These are phyloP conservation scores for Proteles cristata DNA, from an alignment of 2,113 vertebrate genomes.

Conservation along the genomic window DNA sequence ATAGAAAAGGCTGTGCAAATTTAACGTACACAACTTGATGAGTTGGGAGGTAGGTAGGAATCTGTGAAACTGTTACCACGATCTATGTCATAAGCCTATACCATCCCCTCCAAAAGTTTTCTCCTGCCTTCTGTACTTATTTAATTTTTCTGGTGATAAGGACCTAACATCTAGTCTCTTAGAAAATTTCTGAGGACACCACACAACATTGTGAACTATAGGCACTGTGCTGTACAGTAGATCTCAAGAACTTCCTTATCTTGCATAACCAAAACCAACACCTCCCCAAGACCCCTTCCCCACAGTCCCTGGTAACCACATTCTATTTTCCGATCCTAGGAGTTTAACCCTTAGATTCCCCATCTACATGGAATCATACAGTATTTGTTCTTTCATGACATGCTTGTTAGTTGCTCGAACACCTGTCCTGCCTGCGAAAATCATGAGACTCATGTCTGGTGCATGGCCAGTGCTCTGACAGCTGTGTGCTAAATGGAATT, in stretches of 20 bases:
- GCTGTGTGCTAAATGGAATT: neutral
- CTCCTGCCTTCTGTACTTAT: neutral
- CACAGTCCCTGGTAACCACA: neutral
- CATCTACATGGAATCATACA: too few species aligned
- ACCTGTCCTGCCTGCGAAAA: neutral
- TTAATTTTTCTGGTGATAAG: neutral
- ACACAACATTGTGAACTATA: neutral
- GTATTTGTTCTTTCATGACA: neutral
- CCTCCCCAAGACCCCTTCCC: neutral
- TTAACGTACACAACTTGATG: too few species aligned
- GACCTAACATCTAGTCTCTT: neutral
- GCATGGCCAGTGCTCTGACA: fast-evolving
- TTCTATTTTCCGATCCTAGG: neutral
- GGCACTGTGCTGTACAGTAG: too few species aligned
- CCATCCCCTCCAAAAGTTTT: neutral
- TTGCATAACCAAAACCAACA: neutral
- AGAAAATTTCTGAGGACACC: neutral
- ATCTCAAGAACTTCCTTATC: neutral
- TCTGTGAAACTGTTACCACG: neutral
- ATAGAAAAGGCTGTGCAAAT: neutral
- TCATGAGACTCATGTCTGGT: neutral
- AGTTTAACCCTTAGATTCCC: neutral
- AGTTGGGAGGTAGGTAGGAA: neutral
- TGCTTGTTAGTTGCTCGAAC: neutral
- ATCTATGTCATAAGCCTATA: neutral